Percentiles rank a stretch among this genome's conserved stretches.
Evolutionary conservation across 1,140 invertebrate species (phyloP).

Genomic region (Mizuhopecten yessoensis): DNA sequence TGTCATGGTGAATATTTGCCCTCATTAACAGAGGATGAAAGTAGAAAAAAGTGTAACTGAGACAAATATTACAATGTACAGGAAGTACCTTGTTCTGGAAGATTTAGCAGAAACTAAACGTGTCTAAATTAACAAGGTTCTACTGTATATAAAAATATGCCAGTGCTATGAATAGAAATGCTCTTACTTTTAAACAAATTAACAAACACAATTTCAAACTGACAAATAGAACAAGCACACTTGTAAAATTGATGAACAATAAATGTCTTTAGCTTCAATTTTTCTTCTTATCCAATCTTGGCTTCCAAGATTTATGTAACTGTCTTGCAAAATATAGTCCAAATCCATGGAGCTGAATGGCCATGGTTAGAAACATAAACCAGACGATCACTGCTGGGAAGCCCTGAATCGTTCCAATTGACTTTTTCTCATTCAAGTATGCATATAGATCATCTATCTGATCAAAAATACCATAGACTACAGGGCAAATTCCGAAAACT

Average conservation of each 20-base stretch:
- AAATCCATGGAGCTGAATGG: constrained; percentile 95
- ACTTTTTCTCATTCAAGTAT: constrained; percentile 91
- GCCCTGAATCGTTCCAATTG: constrained; percentile 83
- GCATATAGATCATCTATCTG: constrained; percentile 93
- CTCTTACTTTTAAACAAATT: background rate
- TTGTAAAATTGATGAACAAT: background rate
- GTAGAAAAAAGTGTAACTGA: background rate
- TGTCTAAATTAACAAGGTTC: background rate
- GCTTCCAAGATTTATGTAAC: constrained; percentile 93
- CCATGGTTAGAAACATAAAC: constrained; percentile 95
- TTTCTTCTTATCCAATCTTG: constrained; percentile 63
- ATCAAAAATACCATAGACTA: constrained; percentile 92
- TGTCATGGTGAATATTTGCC: too few species aligned
- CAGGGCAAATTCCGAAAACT: constrained; percentile 90
- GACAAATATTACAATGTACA: background rate
- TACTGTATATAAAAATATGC: background rate
- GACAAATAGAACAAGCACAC: constrained; percentile 27
- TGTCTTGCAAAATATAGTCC: constrained; percentile 95
- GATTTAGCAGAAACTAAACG: background rate
- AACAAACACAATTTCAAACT: background rate
- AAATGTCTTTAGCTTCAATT: constrained; percentile 22
- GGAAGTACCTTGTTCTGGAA: background rate
- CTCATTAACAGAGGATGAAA: background rate
- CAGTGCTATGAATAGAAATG: background rate
- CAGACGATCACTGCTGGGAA: constrained; percentile 97